Evolutionary conservation across 2,797 vertebrate genomes (phyloP).

Genomic region (Leuciscus waleckii): DNA sequence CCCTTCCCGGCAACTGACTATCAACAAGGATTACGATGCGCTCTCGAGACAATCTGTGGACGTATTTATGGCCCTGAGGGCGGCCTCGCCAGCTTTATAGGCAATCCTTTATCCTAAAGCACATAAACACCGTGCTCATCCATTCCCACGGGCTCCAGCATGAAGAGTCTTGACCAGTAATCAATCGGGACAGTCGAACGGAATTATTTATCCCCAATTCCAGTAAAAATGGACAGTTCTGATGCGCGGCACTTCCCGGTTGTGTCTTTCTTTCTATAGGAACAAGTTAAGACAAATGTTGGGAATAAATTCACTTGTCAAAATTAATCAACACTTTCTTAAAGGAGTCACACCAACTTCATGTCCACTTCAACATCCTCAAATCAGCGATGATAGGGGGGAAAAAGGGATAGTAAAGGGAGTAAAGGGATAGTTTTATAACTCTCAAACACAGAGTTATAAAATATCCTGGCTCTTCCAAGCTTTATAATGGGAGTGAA

Average conservation of each 20-base stretch:
- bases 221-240: constrained; percentile 73
- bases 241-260: constrained; percentile 74
- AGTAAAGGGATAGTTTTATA: no score
- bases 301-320: constrained; percentile 12
- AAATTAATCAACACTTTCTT: constrained; percentile 9
- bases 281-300: constrained; percentile 11
- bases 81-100: constrained; percentile 38
- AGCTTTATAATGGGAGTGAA: no score
- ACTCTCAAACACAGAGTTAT: no score
- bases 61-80: constrained; percentile 71
- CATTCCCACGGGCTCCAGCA: constrained; percentile 63
- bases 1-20: constrained; percentile 59
- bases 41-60: constrained; percentile 70
- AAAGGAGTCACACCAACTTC: neutral
- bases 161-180: constrained; percentile 70
- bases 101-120: constrained; percentile 67
- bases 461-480: no score
- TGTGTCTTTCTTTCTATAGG: constrained; percentile 10
- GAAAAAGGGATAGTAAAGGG: no score
- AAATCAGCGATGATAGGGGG: neutral
- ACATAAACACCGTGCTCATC: constrained; percentile 62
- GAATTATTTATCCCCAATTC: constrained; percentile 77
- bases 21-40: constrained; percentile 70
- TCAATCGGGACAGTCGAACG: constrained; percentile 73
- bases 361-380: neutral